These are phyloP conservation scores for Pterostichus niger DNA, from an alignment of 2,888 invertebrate species.

Conservation along the genomic window DNA sequence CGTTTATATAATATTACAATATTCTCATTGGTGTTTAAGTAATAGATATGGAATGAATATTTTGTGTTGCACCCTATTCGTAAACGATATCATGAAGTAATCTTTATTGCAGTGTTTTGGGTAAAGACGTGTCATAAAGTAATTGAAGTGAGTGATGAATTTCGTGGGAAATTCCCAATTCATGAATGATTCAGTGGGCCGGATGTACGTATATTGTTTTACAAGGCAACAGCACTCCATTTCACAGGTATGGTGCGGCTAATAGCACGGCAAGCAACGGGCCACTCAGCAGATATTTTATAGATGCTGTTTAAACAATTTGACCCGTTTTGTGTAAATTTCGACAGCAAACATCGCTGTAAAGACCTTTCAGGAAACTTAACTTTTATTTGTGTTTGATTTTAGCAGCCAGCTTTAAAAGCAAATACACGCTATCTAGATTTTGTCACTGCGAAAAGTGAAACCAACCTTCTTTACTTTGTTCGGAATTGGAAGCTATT, in stretches of 20 bases:
- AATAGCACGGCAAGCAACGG: constrained; percentile 43
- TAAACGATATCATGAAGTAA: background rate
- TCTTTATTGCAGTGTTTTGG: constrained; percentile 23
- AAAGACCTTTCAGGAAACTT: constrained; percentile 63
- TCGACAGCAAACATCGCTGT: constrained; percentile 54
- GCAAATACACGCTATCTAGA: constrained; percentile 12
- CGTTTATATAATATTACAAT: no score
- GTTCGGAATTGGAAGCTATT: background rate
- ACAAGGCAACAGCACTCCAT: constrained; percentile 33
- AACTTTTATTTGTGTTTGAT: constrained; percentile 59
- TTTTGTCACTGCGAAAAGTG: background rate
- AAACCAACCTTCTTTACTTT: background rate
- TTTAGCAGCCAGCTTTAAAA: constrained; percentile 59
- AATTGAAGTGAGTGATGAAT: constrained; percentile 10
- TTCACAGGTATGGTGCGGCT: constrained; percentile 47
- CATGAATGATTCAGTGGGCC: constrained; percentile 18
- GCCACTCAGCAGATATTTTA: constrained; percentile 45
- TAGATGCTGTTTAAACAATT: constrained; percentile 59
- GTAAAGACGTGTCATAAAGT: constrained; percentile 3
- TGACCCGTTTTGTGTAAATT: constrained; percentile 62
- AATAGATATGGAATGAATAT: no score
- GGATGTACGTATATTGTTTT: constrained; percentile 54
- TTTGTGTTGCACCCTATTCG: no score
- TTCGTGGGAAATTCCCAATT: constrained; percentile 35
- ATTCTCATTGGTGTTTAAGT: no score